Base-by-base conservation (phyloP, 1,140 invertebrate genomes). In the Drosophila fuyamai region DNA sequence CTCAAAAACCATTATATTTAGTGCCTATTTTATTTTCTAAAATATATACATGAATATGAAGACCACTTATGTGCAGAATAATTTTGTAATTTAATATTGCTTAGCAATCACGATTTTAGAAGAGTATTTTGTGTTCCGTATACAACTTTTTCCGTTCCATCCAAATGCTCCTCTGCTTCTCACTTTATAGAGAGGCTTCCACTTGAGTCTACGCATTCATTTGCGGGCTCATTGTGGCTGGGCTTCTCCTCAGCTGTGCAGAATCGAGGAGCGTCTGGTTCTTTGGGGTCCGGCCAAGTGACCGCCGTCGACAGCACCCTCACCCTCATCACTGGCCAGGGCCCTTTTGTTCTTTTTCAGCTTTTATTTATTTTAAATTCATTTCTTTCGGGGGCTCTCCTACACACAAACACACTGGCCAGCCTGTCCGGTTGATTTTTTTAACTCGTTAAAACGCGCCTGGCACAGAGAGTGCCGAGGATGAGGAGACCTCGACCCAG, bases 341-440 rank as follows among this genome's bases (percentile, higher is more conserved):
- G 43, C 67, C 73, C 82, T 91, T 91, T 88, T 91, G 76, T 88
- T 91, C 71, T 78, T 83, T 58, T 65, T 63, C 76, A 66, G 61
- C 83, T 89, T 89, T 89, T 84, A 83, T 83, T 88, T 89, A 88
- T 88, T 88, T 88, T 89, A 88, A 89, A 81, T 82, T 89, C 84
- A 83, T 89, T 88, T 72, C 73, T 68, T 75, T 55, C 14, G 60
- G 59, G 62, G 67, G 56, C 72, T 86, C 82, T 82, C 72, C 83
- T 79, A 72, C 76, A 67, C 79, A 65, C 68, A 36, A n/a, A 4
- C 63, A 60, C 44, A 56, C 70, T 36, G 43, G 16, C n/a, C 60
- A 54, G 67, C n/a, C 60, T 62, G 67, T 56, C 65, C 62, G 68
- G 61, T 62, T 76, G 78, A 63, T 81, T 76, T 81, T 76, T 86